Evolutionary conservation across 2,113 vertebrate genomes (phyloP).

Genomic region (Anolis sagrei): DNA sequence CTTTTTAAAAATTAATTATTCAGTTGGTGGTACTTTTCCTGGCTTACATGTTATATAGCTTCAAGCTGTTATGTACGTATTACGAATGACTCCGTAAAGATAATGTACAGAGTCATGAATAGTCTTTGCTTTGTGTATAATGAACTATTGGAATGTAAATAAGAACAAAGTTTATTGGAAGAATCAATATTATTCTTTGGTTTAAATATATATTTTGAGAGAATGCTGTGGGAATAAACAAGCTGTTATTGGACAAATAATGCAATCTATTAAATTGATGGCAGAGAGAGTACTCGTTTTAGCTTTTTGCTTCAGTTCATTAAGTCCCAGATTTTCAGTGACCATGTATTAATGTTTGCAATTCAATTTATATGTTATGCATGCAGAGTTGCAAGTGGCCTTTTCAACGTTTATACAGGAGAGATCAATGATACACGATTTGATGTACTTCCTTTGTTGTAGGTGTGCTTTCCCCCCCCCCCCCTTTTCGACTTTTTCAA

Average conservation of each 20-base stretch:
- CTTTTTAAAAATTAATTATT: conserved; percentile 64
- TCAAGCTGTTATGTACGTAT: conserved; percentile 74
- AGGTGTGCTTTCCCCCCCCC: background rate
- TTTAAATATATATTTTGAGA: conserved; percentile 88
- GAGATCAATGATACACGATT: background rate
- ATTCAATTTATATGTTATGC: conserved; percentile 68
- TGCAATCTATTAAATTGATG: conserved; percentile 66
- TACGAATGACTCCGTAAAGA: conserved; percentile 78
- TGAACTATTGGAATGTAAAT: conserved; percentile 82
- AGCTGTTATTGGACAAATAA: conserved; percentile 75
- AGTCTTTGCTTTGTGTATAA: conserved; percentile 80
- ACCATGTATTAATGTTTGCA: conserved; percentile 66
- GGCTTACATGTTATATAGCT: conserved; percentile 75
- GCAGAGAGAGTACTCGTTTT: conserved; percentile 44
- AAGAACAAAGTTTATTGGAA: conserved; percentile 84
- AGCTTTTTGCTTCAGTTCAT: conserved; percentile 50
- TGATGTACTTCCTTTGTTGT: conserved; percentile 14
- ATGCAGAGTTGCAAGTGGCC: conserved; percentile 65
- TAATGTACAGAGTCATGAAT: conserved; percentile 70
- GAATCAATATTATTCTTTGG: conserved; percentile 81
- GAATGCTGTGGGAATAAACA: conserved; percentile 80
- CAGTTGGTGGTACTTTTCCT: conserved; percentile 71
- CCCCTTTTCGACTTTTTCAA: background rate
- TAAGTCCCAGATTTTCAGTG: conserved; percentile 48
- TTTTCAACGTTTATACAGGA: conserved; percentile 17